Base-by-base conservation (phyloP, 2,113 vertebrate genomes). In the Vimba vimba region DNA sequence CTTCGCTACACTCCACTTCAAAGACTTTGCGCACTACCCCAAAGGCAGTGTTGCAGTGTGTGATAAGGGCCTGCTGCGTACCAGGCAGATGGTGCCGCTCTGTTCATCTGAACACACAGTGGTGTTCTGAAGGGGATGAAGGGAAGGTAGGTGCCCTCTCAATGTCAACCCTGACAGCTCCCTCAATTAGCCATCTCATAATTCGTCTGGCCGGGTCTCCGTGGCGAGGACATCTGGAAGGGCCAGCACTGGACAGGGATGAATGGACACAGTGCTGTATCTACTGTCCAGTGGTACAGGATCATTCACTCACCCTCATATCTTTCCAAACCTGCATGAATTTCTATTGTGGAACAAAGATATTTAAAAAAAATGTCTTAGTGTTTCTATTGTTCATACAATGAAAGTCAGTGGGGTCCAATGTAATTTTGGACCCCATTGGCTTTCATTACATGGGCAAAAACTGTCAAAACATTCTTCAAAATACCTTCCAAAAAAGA, bases 111-210 rank as follows among this genome's bases (percentile, higher is more conserved):
- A 81, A 71, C 17, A 68, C 86, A 75, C 85, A 75, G 86, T 82
- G 68, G 84, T 74, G 84, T 86, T 89, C 75, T 82, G 77, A 77
- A 85, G 73, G 55, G 52, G 66, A 80, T 87, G 87, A 83, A 77
- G 85, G 55, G 45, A 87, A 84, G 82, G 11, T 73, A 75, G 39
- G 73, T 69, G 86, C 76, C 82, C 82, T 88, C 77, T 88, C 86
- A 89, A 89, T 85, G 88, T 89, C 89, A 88, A 79, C 57, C 71
- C 64, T 79, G 83, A 86, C 79, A 85, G 82, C 50, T 85, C 71
- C 52, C 79, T 87, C 85, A 85, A 87, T 81, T 85, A 71, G 62
- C 62, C 57, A 52, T 78, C 79, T 75, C 71, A 81, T 81, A 88
- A 88, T 89, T 78, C 83, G 79, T 87, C 76, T 59, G 82, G 50